Conservation (phyloP, 37 sponge, comb jelly and placozoan species). For the Diacarnus erythraeanus region DNA sequence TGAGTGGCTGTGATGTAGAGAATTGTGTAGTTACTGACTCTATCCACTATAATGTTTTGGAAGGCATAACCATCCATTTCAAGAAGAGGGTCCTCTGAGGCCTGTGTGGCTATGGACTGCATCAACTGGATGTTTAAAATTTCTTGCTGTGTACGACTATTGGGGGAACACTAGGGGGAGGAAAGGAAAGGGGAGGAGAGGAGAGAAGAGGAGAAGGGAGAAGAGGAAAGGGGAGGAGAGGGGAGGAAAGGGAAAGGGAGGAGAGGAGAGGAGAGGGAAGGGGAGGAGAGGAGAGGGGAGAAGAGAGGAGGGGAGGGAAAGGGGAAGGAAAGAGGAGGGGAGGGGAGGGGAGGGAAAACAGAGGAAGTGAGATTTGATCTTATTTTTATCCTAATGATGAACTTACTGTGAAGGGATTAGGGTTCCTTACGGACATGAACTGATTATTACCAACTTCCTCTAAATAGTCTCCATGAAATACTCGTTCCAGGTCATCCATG, state of each 20-base stretch:
- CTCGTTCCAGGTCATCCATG: conserved; percentile 27
- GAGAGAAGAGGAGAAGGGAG: neutral
- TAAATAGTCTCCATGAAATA: conserved; percentile 48
- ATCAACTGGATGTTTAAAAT: conserved; percentile 33
- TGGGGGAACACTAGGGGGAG: conserved; percentile 33
- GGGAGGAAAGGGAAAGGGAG: neutral
- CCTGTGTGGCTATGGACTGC: conserved; percentile 10
- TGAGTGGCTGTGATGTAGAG: conserved; percentile 48
- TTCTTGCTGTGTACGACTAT: conserved; percentile 27
- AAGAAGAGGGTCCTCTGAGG: conserved; percentile 13
- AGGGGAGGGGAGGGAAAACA: no score
- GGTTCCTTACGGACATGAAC: neutral
- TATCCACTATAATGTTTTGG: conserved; percentile 25
- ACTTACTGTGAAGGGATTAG: conserved; percentile 28
- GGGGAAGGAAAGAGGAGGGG: no score
- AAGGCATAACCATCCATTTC: conserved; percentile 33
- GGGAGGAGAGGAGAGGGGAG: neutral
- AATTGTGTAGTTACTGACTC: conserved; percentile 32
- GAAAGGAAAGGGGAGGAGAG: neutral
- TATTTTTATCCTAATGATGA: neutral
- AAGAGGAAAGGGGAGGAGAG: neutral
- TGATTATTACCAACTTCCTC: neutral
- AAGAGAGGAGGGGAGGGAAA: neutral
- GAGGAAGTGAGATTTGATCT: neutral
- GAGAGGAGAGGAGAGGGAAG: neutral